These are phyloP conservation scores for Drosophila subquinaria DNA, from an alignment of 2,888 invertebrate species.

Conservation along the genomic window DNA sequence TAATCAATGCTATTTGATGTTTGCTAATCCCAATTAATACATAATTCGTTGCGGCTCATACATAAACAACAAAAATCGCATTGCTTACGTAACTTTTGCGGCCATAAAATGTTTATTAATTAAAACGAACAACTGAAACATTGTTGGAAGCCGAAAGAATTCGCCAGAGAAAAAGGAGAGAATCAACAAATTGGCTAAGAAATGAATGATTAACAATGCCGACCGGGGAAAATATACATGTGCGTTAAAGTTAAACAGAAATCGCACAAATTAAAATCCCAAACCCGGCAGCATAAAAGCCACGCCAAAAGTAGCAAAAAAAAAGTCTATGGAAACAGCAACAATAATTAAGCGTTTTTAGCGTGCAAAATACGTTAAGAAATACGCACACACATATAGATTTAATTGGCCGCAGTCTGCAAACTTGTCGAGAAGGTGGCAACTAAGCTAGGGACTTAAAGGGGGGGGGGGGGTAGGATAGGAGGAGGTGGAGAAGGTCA, in stretches of 20 bases:
- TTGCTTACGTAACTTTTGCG: slow-evolving; percentile 41
- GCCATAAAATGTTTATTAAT: slow-evolving; percentile 52
- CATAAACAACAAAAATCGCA: slow-evolving; percentile 2
- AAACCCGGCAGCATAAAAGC: slow-evolving; percentile 39
- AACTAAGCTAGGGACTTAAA: background rate
- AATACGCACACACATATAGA: slow-evolving; percentile 25
- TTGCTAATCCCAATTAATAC: slow-evolving; percentile 11
- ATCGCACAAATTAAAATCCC: slow-evolving; percentile 41
- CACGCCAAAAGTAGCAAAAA: slow-evolving; percentile 22
- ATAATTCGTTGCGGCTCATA: background rate
- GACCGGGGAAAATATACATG: slow-evolving; percentile 25
- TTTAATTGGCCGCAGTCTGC: slow-evolving; percentile 47
- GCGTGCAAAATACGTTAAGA: slow-evolving; percentile 55
- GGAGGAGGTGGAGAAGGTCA: slow-evolving; percentile 59
- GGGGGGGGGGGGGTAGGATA: no score
- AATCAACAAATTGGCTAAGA: slow-evolving; percentile 56
- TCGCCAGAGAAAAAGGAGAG: slow-evolving; percentile 10
- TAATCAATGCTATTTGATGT: background rate
- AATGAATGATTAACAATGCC: slow-evolving; percentile 56
- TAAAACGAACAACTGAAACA: slow-evolving; percentile 40
- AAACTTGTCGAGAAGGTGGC: slow-evolving; percentile 6
- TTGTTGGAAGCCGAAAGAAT: slow-evolving; percentile 17
- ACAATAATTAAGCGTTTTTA: slow-evolving; percentile 47
- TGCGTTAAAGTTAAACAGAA: slow-evolving; percentile 25
- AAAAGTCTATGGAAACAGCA: slow-evolving; percentile 3